Evolutionary conservation across 2,113 vertebrate species (phyloP), one percentile per base, ranked within the genome.

Genomic region (Gallinago undulata): DNA sequence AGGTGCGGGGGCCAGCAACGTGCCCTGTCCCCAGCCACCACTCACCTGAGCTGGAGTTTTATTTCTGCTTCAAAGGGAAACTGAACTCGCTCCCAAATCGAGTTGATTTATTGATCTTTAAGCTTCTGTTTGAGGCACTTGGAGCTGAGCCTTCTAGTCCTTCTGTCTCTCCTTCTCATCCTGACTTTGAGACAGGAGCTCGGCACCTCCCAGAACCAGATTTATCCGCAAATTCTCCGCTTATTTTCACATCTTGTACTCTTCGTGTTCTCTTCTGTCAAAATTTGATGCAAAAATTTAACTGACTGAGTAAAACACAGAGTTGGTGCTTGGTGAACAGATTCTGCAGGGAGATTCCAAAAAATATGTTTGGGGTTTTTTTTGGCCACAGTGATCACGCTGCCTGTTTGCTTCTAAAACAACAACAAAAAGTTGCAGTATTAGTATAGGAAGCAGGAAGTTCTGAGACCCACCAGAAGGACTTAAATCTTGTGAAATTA

Each of bases 331-430:
- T 55, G 47, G 45, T 1, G 8, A 63, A 33, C 22, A 47, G n/a
- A 31, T 63, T 73, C 75, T 64, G 3, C 50, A 53, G 75, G 41
- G 59, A 73, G 62, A 50, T 90, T 14, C 27, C 9, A 21, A 31
- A 39, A 72, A 30, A 17, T 4, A 8, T 1, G 15, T 15, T 37
- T 27, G 7, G 6, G 41, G 13, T 43, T 56, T 37, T 30, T 55
- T 73, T 50, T 74, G 0, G 0, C 47, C 5, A 11, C 10, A 9
- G 28, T 43, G 25, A 33, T 31, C 19, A 5, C 0, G 1, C 68
- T 94, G 90, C 75, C 70, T 60, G 43, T 79, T 93, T 68, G 55
- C 59, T 35, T 84, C 55, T 62, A 33, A 43, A 92, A 80, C 57
- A 91, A 41, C 73, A 59, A 27, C 3, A 21, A 47, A 76, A 70